Conservation (phyloP, 2,797 vertebrate species). For the Parauchenoglanis punctatus region DNA sequence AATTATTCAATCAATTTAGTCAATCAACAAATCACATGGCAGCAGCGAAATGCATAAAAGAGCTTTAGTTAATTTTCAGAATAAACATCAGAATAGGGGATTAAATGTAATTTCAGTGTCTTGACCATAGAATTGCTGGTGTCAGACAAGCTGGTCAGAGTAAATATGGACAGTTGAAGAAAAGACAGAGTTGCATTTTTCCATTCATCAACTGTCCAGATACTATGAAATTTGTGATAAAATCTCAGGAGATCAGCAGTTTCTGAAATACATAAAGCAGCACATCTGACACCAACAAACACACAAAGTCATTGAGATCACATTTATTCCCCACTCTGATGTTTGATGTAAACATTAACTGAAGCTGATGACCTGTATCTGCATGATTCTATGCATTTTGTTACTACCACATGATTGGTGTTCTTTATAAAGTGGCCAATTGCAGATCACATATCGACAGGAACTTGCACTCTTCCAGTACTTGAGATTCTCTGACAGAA, state of each 20-base stretch:
- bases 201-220: neutral
- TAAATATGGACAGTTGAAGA: neutral
- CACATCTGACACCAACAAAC: neutral
- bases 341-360: neutral
- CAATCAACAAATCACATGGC: neutral
- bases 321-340: neutral
- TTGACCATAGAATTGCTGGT: neutral
- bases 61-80: neutral
- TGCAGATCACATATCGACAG: constrained; percentile 20
- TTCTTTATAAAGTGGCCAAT: neutral
- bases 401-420: neutral
- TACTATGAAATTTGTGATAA: neutral
- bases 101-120: neutral
- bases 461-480: neutral
- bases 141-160: too few species aligned
- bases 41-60: neutral
- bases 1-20: neutral
- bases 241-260: neutral
- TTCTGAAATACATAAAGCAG: too few species aligned
- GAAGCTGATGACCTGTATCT: neutral
- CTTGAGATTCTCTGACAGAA: neutral
- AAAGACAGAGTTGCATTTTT: neutral
- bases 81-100: neutral
- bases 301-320: neutral
- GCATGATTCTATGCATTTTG: neutral